Evolutionary conservation across 92 coral and sea anemone species (phyloP).

Genomic region (Porites lobata): DNA sequence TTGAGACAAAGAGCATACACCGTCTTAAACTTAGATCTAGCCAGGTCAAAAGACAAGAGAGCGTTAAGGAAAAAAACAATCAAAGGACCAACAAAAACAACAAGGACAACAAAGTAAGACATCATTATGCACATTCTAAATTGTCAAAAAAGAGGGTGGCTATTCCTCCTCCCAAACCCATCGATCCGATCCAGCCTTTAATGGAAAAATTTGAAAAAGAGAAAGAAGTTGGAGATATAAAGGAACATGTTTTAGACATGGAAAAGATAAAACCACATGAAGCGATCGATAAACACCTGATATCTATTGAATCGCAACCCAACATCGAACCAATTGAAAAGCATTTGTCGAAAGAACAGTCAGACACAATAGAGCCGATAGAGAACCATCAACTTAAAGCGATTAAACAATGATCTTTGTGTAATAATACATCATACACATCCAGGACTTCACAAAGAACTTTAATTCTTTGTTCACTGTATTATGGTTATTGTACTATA

Average conservation of each 20-base stretch:
- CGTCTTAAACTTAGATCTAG: not conserved
- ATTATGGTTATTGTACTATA: too few relatives aligned
- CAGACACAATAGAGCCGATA: slow-evolving; percentile 31
- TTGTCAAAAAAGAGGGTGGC: slow-evolving; percentile 42
- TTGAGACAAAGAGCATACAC: not conserved
- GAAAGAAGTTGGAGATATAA: slow-evolving; percentile 62
- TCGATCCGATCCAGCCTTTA: slow-evolving; percentile 62
- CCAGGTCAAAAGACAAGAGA: not conserved
- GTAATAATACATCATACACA: not conserved
- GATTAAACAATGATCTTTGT: not conserved
- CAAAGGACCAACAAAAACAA: not conserved
- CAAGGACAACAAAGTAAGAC: not conserved
- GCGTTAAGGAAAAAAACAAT: not conserved
- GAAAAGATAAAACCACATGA: slow-evolving; percentile 55
- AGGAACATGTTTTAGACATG: slow-evolving; percentile 54
- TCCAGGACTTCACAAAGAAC: not conserved
- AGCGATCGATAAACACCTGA: slow-evolving; percentile 68
- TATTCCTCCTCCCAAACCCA: slow-evolving; percentile 78
- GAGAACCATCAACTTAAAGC: slow-evolving; percentile 21
- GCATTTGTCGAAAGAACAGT: slow-evolving; percentile 48
- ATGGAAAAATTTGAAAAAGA: slow-evolving; percentile 65
- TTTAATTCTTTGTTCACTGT: not conserved
- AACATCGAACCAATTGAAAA: slow-evolving; percentile 63
- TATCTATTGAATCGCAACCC: slow-evolving; percentile 53
- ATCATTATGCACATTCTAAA: not conserved